Percentiles rank a stretch among this genome's conserved stretches.
These are phyloP conservation scores for Pundamilia nyererei DNA, from an alignment of 2,113 vertebrate species.

Conservation along the genomic window DNA sequence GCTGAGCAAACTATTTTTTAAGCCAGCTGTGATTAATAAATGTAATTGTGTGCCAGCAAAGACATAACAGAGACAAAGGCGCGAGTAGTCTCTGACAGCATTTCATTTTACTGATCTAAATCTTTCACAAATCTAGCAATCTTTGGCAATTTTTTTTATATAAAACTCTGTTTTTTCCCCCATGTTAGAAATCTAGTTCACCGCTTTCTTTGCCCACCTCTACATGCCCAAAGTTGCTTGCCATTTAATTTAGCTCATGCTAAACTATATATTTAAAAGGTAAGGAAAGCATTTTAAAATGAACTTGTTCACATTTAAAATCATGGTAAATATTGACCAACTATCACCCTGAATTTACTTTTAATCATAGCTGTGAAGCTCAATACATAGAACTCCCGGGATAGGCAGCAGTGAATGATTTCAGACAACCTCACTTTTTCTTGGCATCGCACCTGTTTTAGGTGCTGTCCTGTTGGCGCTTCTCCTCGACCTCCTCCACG, in stretches of 20 bases:
- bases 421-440: not conserved
- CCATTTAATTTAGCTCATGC: not conserved
- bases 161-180: fast-evolving
- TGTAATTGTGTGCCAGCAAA: not conserved
- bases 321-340: not conserved
- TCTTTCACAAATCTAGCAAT: not conserved
- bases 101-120: not conserved
- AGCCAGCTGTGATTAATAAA: not conserved
- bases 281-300: not conserved
- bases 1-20: not conserved
- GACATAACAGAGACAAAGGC: not conserved
- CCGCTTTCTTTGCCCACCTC: not conserved
- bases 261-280: not conserved
- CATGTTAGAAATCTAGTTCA: not conserved
- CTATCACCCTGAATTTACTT: not conserved
- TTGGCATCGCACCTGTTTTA: slow-evolving; percentile 24
- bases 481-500: slow-evolving; percentile 54
- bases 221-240: fast-evolving
- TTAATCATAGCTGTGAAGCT: not conserved
- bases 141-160: not conserved
- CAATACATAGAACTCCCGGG: fast-evolving
- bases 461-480: slow-evolving; percentile 32
- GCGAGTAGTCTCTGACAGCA: not conserved
- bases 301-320: not conserved
- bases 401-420: not conserved